phyloP scores from a whole-genome alignment of 2,113 vertebrate genomes.

The Cygnus buccinator region DNA sequence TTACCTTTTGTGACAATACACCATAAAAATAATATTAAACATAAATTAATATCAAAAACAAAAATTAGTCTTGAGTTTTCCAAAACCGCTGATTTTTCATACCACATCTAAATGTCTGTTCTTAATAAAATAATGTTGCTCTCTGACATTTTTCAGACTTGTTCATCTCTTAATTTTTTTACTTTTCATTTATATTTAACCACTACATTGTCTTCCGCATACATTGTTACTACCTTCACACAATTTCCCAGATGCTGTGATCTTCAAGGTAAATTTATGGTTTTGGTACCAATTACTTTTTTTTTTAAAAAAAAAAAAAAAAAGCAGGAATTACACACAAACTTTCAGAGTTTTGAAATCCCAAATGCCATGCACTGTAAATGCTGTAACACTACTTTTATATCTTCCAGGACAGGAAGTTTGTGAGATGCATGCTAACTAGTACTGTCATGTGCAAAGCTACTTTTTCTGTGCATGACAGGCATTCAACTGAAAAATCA shows the following conservation, averaged over 20 bases:
- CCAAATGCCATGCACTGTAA: neutral
- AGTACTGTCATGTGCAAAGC: neutral
- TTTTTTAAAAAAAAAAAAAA: neutral
- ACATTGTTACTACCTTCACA: slow-evolving; percentile 1
- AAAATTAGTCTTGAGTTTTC: slow-evolving; percentile 5
- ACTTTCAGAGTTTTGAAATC: slow-evolving; percentile 6
- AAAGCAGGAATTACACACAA: neutral
- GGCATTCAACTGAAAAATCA: slow-evolving; percentile 32
- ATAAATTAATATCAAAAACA: neutral
- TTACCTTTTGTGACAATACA: neutral
- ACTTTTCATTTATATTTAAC: slow-evolving; percentile 47
- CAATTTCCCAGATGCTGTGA: neutral
- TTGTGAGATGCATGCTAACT: neutral
- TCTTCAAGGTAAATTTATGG: neutral
- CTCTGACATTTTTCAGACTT: slow-evolving; percentile 15
- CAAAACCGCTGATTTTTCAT: slow-evolving; percentile 13
- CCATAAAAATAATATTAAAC: neutral
- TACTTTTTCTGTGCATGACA: neutral
- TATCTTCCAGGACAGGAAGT: neutral
- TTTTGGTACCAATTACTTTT: neutral
- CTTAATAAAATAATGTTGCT: slow-evolving; percentile 30
- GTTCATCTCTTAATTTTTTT: slow-evolving; percentile 31
- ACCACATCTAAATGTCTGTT: slow-evolving; percentile 32
- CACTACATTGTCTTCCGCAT: neutral
- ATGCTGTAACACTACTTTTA: neutral